These are phyloP conservation scores for Platycnemis pennipes DNA, from an alignment of 2,888 invertebrate species.

Conservation along the genomic window DNA sequence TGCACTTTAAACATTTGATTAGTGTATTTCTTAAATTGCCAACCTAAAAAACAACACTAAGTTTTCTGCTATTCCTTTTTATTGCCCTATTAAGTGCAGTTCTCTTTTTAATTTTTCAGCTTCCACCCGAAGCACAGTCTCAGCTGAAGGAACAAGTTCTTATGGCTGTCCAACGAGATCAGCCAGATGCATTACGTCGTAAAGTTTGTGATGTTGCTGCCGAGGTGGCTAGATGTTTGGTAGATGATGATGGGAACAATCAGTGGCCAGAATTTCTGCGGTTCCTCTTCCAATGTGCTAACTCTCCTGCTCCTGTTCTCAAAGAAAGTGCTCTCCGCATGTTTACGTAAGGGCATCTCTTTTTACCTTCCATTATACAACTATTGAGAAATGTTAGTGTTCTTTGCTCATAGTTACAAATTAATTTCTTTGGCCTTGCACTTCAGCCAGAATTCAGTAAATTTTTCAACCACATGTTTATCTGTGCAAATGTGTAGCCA, in stretches of 20 bases:
- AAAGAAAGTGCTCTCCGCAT: constrained; percentile 97
- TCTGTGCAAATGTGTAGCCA: too few species aligned
- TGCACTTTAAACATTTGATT: too few species aligned
- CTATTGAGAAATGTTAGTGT: background rate
- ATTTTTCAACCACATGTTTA: too few species aligned
- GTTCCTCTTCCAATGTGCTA: constrained; percentile 97
- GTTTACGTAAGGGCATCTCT: constrained; percentile 87
- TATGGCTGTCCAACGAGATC: constrained; percentile 91
- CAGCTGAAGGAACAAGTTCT: constrained; percentile 94
- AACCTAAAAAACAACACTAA: too few species aligned
- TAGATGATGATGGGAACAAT: constrained; percentile 97
- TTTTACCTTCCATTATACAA: too few species aligned
- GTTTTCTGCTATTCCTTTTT: too few species aligned
- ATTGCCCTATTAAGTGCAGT: background rate
- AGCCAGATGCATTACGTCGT: constrained; percentile 88
- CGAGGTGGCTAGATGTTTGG: constrained; percentile 96
- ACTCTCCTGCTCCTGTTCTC: constrained; percentile 88
- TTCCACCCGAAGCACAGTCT: constrained; percentile 90
- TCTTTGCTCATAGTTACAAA: too few species aligned
- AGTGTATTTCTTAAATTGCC: too few species aligned
- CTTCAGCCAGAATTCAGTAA: too few species aligned
- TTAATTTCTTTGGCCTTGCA: too few species aligned
- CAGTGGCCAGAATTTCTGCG: constrained; percentile 98
- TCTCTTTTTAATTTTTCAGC: constrained; percentile 77
- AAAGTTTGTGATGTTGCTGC: constrained; percentile 98